Base-by-base conservation (phyloP, 2,888 invertebrate species). In the Horisme vitalbata region DNA sequence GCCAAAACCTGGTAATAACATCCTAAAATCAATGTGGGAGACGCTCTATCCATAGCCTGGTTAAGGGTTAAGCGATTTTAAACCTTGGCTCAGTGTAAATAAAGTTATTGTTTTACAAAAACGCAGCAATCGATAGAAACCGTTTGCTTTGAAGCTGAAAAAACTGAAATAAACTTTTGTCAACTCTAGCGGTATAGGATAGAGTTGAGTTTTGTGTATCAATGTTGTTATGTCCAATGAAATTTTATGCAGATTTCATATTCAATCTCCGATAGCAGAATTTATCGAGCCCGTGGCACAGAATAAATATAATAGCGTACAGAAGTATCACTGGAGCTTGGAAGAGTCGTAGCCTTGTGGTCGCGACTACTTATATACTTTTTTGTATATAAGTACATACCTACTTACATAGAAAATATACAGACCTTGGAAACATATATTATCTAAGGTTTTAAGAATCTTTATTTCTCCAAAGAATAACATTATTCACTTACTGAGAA, bases 191-290 rank as follows among this genome's bases (percentile, higher is more conserved):
- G 5, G 3, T 12, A 6, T 0, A 6, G 12, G 0, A 28, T 38
- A 45, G 11, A 24, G 44, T 32, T 5, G 14, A 15, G 4, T 41
- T 46, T 51, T 11, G 24, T 3, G 7, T 14, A 23, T 6, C 11
- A 2, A 7, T 8, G 9, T 15, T 6, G 30, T 34, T 11, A 33
- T 32, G 38, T 44, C 36, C 41, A 62, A 63, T 60, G 64, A 59
- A 62, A 62, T 66, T 69, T 73, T 72, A 70, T 70, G 68, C 71
- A 74, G 71, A 75, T 78, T 75, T 74, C 75, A 76, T 77, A 77
- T 79, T 75, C 71, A 75, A 78, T 79, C 71, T 73, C 68, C 63
- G 75, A 78, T 75, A 76, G 65, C 55, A 57, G 58, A 63, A 75
- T 75, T 73, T 73, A 73, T 69, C 63, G 71, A 62, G 47, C 52